Conservation (phyloP, 2,888 invertebrate genomes). For the Ophion slaviceki region DNA sequence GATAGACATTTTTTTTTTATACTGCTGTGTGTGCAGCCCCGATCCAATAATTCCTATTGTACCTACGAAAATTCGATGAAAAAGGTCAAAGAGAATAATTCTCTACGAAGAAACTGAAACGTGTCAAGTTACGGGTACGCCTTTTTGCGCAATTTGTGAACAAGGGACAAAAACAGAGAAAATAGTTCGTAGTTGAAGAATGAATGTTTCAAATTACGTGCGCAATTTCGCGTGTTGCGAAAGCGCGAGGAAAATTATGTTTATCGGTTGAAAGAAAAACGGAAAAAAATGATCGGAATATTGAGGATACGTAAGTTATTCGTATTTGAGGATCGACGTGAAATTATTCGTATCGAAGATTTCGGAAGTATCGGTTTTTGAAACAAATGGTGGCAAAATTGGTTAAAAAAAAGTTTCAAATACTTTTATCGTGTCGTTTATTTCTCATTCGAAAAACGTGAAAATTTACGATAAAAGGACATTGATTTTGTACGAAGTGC, state of each 20-base stretch:
- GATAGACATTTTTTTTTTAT: slow-evolving; percentile 59
- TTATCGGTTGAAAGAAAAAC: neutral
- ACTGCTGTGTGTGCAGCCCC: slow-evolving; percentile 39
- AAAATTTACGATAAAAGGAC: neutral
- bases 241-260: neutral
- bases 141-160: slow-evolving; percentile 57
- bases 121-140: slow-evolving; percentile 56
- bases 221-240: slow-evolving; percentile 37
- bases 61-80: slow-evolving; percentile 14
- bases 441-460: neutral
- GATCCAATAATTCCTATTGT: slow-evolving; percentile 43
- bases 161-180: slow-evolving; percentile 38
- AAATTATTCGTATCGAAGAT: neutral
- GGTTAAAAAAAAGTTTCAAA: neutral
- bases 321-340: neutral
- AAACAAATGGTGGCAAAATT: neutral
- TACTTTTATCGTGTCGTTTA: neutral
- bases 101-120: slow-evolving; percentile 41
- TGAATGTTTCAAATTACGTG: slow-evolving; percentile 45
- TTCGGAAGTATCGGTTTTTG: neutral
- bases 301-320: neutral
- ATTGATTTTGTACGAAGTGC: neutral
- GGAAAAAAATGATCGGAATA: neutral
- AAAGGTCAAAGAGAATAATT: slow-evolving; percentile 11
- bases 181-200: slow-evolving; percentile 58